Evolutionary conservation across 1,140 invertebrate genomes (phyloP).

Genomic region (Aphis craccivora): DNA sequence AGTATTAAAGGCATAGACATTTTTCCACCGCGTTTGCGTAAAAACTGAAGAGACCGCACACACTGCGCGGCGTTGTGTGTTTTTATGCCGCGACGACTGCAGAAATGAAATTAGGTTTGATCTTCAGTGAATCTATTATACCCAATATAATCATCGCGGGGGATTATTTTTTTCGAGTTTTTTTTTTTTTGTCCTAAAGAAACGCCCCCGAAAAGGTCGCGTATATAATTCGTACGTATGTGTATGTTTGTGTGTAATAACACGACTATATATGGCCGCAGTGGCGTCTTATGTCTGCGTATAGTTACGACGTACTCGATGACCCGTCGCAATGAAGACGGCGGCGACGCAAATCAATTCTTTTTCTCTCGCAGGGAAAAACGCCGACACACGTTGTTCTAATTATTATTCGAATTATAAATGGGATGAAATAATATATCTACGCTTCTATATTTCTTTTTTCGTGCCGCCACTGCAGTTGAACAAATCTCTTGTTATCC

Average conservation of each 20-base stretch:
- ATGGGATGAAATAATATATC: neutral
- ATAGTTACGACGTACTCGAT: neutral
- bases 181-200: neutral
- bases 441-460: neutral
- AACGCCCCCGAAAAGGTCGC: constrained; percentile 35
- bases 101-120: neutral
- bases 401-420: constrained; percentile 31
- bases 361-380: neutral
- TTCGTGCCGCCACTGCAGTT: neutral
- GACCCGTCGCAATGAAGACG: neutral
- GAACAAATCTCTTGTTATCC: neutral
- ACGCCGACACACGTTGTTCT: constrained; percentile 30
- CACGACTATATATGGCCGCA: neutral
- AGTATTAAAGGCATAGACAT: neutral
- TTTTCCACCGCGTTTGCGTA: constrained; percentile 28
- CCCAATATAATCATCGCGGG: neutral
- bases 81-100: neutral
- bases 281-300: neutral
- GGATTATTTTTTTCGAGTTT: neutral
- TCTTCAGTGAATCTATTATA: neutral
- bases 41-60: constrained; percentile 31
- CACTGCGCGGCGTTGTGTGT: neutral
- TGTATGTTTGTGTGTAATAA: neutral
- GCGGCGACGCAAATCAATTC: neutral
- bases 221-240: constrained; percentile 24